Conservation (phyloP, 2,888 invertebrate genomes). For the Amphiduros pacificus region DNA sequence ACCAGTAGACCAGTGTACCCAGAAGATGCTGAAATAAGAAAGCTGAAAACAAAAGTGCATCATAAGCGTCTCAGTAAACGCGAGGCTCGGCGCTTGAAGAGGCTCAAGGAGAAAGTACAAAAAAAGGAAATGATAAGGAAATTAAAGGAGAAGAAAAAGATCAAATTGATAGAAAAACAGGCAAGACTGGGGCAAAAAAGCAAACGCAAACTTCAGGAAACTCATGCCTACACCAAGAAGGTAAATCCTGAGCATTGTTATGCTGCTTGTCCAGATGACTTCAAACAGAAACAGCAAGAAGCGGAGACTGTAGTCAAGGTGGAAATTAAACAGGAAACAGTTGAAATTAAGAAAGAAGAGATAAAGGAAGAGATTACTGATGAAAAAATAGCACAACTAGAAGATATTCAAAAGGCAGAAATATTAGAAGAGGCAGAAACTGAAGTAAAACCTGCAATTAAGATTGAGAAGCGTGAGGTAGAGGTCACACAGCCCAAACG, state of each 20-base stretch:
- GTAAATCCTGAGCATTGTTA: constrained; percentile 25
- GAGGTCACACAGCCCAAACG: background rate
- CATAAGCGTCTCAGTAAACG: constrained; percentile 2
- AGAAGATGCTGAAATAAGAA: constrained; percentile 22
- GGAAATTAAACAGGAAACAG: background rate
- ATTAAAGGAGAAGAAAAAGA: background rate
- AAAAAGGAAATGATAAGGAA: constrained; percentile 5
- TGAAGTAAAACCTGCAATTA: background rate
- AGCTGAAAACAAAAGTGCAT: constrained; percentile 13
- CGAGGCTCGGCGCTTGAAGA: constrained; percentile 15
- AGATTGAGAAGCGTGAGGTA: background rate
- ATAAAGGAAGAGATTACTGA: background rate
- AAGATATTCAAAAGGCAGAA: no score
- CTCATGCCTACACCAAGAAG: constrained; percentile 3
- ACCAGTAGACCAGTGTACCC: background rate
- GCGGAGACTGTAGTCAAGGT: background rate
- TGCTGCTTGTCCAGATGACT: constrained; percentile 13
- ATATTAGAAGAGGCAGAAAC: background rate
- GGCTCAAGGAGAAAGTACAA: constrained; percentile 17
- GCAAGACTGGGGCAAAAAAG: background rate
- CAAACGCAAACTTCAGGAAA: constrained; percentile 4
- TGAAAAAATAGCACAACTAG: no score
- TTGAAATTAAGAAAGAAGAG: background rate
- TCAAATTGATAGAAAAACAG: background rate
- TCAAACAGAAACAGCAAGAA: no score